Base-by-base conservation (phyloP, 2,888 invertebrate genomes). In the Busseola fusca region DNA sequence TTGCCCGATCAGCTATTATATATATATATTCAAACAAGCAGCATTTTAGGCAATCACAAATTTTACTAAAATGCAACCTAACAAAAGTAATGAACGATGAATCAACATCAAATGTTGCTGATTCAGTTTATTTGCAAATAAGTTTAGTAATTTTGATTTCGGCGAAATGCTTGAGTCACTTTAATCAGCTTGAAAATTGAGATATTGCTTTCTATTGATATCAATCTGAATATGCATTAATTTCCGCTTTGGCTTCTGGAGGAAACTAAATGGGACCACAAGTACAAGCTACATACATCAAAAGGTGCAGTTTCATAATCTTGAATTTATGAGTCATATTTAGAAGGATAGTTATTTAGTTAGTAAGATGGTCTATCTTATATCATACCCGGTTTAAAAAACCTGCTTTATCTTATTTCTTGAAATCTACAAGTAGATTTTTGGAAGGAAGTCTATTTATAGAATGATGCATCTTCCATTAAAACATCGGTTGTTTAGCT, bases 141-240 rank as follows among this genome's bases (percentile, higher is more conserved):
- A 78, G 66, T 85, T 86, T 84, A 76, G 80, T 82, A 88, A 87
- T 83, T 74, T 73, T 56, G 60, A 69, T 65, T 86, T 85, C 80
- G 60, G 48, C 68, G 83, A 85, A 86, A 80, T 79, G 30, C 27
- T 64, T 68, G 74, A 73, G 37, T 75, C 72, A 79, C 64, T 65
- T 56, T 27, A 27, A 64, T 50, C 57, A 64, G 40, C 45, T 60
- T 58, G 62, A 40, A 60, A 34, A 59, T 52, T 64, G 27, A 9
- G n/a, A 48, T 77, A 59, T 21, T 54, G 16, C 66, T 79, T 81
- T 75, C 71, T 64, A 64, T 59, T 64, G 57, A 60, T 71, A 64
- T 60, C 37, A 54, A 81, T 69, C 62, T 68, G 16, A 56, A 72
- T 48, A 64, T 72, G 21, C 18, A 72, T 69, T 72, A 62, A 76